Evolutionary conservation across 2,113 vertebrate species (phyloP).

Genomic region (Hydrochoerus hydrochaeris): DNA sequence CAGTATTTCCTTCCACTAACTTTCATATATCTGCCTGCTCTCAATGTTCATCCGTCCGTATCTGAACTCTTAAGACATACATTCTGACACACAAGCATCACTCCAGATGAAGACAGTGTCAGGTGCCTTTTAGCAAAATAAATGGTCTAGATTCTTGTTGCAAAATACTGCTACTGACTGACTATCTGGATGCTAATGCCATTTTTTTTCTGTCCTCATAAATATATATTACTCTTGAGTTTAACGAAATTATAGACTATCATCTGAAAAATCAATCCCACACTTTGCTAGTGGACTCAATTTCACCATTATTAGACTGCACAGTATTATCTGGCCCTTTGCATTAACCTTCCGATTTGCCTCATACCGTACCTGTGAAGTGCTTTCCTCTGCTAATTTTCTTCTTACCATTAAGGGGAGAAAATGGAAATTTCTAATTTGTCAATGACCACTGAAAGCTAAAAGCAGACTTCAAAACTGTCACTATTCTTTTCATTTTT

Average conservation of each 20-base stretch:
- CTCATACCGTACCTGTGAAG: not conserved
- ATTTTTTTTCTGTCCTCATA: conserved; percentile 15
- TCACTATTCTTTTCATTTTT: not conserved
- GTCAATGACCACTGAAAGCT: not conserved
- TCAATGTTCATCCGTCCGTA: not conserved
- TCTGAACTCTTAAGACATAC: not conserved
- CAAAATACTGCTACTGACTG: not conserved
- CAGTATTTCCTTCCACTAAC: not conserved
- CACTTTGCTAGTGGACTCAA: not conserved
- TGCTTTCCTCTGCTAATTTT: not conserved
- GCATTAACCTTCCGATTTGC: not conserved
- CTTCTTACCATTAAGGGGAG: not conserved
- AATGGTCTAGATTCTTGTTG: not conserved
- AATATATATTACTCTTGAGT: not conserved
- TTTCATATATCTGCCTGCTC: not conserved
- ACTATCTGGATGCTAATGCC: not conserved
- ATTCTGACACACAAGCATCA: not conserved
- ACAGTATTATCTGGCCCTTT: not conserved
- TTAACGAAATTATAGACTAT: conserved; percentile 5
- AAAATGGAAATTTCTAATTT: not conserved
- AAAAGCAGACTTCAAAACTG: not conserved
- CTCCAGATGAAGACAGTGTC: not conserved
- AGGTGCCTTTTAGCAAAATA: not conserved
- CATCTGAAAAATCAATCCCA: not conserved
- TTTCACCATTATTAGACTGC: not conserved